Conservation (phyloP, 1,140 invertebrate genomes). For the Augochlora pura region DNA sequence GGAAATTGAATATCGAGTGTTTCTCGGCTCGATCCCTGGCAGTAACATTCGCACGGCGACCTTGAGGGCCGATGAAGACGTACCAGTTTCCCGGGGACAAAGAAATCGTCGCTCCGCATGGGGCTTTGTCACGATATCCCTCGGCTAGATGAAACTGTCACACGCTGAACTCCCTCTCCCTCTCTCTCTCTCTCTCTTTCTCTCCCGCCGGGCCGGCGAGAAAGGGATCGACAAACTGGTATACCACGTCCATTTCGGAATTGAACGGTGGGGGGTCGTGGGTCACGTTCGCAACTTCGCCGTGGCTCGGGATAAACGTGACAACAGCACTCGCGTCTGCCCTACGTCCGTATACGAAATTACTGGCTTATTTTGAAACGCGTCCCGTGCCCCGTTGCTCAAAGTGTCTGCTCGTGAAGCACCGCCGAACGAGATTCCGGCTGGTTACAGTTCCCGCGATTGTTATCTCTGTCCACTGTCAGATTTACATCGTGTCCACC, state of each 20-base stretch:
- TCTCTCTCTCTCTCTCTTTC: too few species aligned
- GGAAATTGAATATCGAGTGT: too few species aligned
- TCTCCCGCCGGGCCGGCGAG: background rate
- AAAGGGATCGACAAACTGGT: conserved; percentile 28
- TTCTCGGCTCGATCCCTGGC: too few species aligned
- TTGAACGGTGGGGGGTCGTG: conserved; percentile 61
- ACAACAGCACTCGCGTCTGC: conserved; percentile 33
- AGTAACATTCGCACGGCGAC: too few species aligned
- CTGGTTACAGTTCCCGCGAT: background rate
- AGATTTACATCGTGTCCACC: too few species aligned
- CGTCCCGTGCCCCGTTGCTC: background rate
- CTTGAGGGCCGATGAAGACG: too few species aligned
- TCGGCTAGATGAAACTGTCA: conserved; percentile 39
- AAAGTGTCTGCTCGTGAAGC: conserved; percentile 1
- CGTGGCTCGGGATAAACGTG: conserved; percentile 23
- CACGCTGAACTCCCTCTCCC: conserved; percentile 22
- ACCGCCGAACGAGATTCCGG: background rate
- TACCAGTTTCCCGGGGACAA: background rate
- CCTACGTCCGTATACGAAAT: conserved; percentile 32
- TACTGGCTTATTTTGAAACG: conserved; percentile 37
- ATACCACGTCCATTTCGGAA: conserved; percentile 60
- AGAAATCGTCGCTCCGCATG: background rate
- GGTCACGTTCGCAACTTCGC: background rate
- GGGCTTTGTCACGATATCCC: background rate
- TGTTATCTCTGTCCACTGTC: background rate